Conservation (phyloP, 2,797 vertebrate genomes). For the Enteromius mattozi region DNA sequence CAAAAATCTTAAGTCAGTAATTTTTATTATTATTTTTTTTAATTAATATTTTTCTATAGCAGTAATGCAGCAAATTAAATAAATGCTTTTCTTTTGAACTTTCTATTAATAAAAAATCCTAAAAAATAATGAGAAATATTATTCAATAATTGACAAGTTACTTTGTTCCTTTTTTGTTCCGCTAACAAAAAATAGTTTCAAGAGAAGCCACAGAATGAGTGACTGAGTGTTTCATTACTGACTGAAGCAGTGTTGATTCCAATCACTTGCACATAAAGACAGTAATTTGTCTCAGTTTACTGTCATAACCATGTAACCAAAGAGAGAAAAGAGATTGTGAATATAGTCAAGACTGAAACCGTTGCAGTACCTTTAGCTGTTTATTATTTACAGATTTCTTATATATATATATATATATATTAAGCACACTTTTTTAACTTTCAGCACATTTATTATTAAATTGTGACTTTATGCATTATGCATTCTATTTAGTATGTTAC, state of each 20-base stretch:
- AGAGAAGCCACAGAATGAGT: neutral
- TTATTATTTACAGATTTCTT: too few species aligned
- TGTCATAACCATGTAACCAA: neutral
- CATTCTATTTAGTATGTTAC: neutral
- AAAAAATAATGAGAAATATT: neutral
- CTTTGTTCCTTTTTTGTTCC: neutral
- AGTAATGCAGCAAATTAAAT: neutral
- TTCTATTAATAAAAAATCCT: neutral
- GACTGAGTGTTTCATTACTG: neutral
- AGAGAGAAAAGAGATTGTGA: neutral
- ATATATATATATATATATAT: neutral
- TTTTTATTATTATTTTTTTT: neutral
- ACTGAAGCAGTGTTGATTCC: neutral
- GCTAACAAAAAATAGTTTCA: neutral
- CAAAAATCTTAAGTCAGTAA: neutral
- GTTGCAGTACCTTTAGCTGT: neutral
- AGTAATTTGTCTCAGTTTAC: neutral
- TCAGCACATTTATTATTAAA: neutral
- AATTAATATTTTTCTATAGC: neutral
- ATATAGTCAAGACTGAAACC: neutral
- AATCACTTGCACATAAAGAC: constrained; percentile 1
- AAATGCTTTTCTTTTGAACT: neutral
- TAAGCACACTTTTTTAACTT: neutral
- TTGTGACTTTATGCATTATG: neutral
- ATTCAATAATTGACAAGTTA: neutral